Evolutionary conservation across 2,113 vertebrate genomes (phyloP), one percentile per base, ranked within the genome.

Genomic region (Microcebus griseorufus): DNA sequence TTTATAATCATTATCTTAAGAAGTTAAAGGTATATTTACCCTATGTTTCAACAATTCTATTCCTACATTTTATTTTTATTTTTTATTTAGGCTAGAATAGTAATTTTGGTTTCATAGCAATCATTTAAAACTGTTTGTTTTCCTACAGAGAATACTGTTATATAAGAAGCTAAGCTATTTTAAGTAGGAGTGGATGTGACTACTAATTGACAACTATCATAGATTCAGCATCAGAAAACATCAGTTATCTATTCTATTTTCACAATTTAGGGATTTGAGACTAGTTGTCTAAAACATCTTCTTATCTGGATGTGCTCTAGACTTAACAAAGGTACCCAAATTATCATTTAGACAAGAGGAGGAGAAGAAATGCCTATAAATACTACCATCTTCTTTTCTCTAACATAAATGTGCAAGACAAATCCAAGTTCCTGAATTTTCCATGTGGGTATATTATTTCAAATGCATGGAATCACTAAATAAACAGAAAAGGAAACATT

Each of bases 201-300:
- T 95, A 72, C 86, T 95, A 96, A 84, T 87, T 22, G 88, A 97
- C 39, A 95, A 53, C 22, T 90, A 80, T 94, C 87, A 95, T 51
- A 92, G 89, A 94, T 94, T 94, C 86, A 55, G 69, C 6, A 81
- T 48, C 17, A 53, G 65, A 97, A 96, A 82, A 9, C 90, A 94
- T 17, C 22, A 62, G 65, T 70, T 92, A 83, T 62, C 37, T 87
- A 45, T 23, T 64, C 5, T 29, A 83, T 94, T 97, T 95, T 89
- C 45, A 93, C 29, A 25, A 16, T 69, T 87, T 72, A 14, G 42
- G 12, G 92, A 86, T n/a, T 45, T 94, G 45, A 93, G 95, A 90
- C 58, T 88, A n/a, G 20, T 37, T 84, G 45, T 82, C 72, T 93
- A 93, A 97, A 96, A 69, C 48, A 60, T 64, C 48, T 91, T 90